Conservation (phyloP, 2,888 invertebrate species). For the Creontiades dilutus region DNA sequence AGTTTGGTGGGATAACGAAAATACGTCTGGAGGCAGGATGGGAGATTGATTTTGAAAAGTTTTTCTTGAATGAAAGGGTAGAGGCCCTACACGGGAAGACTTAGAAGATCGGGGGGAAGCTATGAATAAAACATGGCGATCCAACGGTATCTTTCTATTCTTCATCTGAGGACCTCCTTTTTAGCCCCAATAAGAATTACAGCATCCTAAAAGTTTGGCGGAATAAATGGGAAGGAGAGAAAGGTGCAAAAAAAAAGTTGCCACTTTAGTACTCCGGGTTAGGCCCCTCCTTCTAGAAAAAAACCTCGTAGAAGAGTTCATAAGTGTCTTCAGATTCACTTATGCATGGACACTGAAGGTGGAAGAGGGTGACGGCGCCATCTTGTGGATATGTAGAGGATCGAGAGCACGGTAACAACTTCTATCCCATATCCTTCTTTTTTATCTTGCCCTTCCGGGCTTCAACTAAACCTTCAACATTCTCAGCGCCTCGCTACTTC, state of each 20-base stretch:
- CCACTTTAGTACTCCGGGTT: slow-evolving; percentile 48
- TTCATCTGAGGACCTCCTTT: slow-evolving; percentile 43
- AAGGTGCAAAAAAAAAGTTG: slow-evolving; percentile 56
- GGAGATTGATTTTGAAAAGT: slow-evolving; percentile 59
- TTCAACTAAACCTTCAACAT: slow-evolving; percentile 30
- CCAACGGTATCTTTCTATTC: slow-evolving; percentile 45
- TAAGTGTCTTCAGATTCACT: slow-evolving; percentile 69
- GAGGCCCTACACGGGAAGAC: slow-evolving; percentile 32
- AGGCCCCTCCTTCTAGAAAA: slow-evolving; percentile 35
- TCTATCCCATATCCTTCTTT: slow-evolving; percentile 49
- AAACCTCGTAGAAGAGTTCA: slow-evolving; percentile 53
- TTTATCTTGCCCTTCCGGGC: slow-evolving; percentile 45
- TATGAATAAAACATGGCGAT: slow-evolving; percentile 66
- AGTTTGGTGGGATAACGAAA: slow-evolving; percentile 50
- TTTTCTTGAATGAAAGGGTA: slow-evolving; percentile 23
- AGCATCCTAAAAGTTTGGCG: slow-evolving; percentile 59
- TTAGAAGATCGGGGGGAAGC: slow-evolving; percentile 39
- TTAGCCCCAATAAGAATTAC: slow-evolving; percentile 64
- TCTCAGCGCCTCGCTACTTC: slow-evolving; percentile 38
- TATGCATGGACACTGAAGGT: slow-evolving; percentile 54
- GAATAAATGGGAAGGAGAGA: slow-evolving; percentile 1
- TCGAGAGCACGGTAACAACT: slow-evolving; percentile 64
- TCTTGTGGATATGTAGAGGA: slow-evolving; percentile 68
- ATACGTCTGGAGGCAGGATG: slow-evolving; percentile 16
- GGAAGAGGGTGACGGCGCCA: slow-evolving; percentile 32